phyloP scores from a whole-genome alignment of 2,888 invertebrate genomes.

The Cheilosia vernalis region DNA sequence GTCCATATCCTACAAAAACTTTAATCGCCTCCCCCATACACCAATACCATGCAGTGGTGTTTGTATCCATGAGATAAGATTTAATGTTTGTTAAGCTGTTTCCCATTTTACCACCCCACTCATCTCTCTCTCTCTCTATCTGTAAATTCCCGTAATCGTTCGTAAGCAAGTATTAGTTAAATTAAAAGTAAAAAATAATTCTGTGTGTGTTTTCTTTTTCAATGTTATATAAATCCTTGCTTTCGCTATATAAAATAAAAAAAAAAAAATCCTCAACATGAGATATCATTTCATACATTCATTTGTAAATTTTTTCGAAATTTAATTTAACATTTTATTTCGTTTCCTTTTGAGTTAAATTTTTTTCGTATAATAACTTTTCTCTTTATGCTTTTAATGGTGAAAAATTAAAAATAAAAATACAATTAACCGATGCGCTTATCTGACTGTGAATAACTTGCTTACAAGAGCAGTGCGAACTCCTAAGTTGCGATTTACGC shows the following conservation, averaged over 20 bases:
- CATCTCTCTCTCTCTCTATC: not conserved
- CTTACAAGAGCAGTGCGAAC: conserved; percentile 59
- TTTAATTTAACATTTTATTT: conserved; percentile 16
- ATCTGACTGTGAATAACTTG: conserved; percentile 67
- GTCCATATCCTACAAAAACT: too few species aligned
- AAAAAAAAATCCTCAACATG: conserved; percentile 9
- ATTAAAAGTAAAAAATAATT: not conserved
- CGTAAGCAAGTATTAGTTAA: not conserved
- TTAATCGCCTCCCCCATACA: too few species aligned
- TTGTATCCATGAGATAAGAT: not conserved
- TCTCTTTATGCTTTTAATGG: conserved; percentile 51
- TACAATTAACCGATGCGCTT: conserved; percentile 42
- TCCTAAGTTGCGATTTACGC: conserved; percentile 45
- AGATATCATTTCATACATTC: conserved; percentile 13
- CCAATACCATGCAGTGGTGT: too few species aligned
- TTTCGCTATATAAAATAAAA: conserved; percentile 28
- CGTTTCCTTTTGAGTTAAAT: conserved; percentile 2
- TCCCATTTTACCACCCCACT: not conserved
- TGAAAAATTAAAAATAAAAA: conserved; percentile 3
- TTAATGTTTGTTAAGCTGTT: too few species aligned
- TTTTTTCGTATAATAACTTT: conserved; percentile 23
- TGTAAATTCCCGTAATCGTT: not conserved
- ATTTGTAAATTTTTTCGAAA: conserved; percentile 17
- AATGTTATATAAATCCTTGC: conserved; percentile 3
- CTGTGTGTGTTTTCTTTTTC: not conserved